Percentiles rank a stretch among this genome's conserved stretches.
Conservation (phyloP, 2,113 vertebrate genomes). For the Strix uralensis region DNA sequence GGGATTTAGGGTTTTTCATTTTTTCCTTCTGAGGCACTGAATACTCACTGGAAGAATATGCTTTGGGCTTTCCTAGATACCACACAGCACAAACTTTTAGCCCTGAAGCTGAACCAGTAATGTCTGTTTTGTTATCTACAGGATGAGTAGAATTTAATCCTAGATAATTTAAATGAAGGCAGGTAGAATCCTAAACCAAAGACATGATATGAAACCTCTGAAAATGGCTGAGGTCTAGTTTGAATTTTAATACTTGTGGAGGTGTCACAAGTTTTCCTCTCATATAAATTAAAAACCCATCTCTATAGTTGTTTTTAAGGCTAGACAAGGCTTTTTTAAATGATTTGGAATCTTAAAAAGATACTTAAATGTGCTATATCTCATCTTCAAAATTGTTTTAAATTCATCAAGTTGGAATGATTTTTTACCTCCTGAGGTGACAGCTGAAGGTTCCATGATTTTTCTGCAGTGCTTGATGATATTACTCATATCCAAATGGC, state of each 20-base stretch:
- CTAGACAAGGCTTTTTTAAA: neutral
- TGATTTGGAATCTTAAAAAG: neutral
- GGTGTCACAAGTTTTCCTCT: neutral
- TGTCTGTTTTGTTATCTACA: neutral
- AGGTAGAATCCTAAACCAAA: neutral
- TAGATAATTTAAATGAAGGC: neutral
- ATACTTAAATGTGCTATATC: neutral
- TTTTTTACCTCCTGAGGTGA: neutral
- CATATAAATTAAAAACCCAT: neutral
- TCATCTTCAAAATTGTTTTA: neutral
- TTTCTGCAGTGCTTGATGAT: neutral
- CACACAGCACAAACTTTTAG: neutral
- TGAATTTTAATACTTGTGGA: neutral
- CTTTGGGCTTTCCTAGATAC: neutral
- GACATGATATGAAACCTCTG: neutral
- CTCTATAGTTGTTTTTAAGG: neutral
- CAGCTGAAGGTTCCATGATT: neutral
- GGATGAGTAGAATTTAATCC: neutral
- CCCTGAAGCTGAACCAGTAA: neutral
- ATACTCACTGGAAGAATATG: neutral
- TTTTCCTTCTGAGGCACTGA: neutral
- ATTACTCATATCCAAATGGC: slow-evolving; percentile 16
- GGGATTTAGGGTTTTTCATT: neutral
- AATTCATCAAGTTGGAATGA: neutral
- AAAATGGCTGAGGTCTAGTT: neutral